These are phyloP conservation scores for Gadopsis bispinosus DNA, from an alignment of 2,797 vertebrate species.

Conservation along the genomic window DNA sequence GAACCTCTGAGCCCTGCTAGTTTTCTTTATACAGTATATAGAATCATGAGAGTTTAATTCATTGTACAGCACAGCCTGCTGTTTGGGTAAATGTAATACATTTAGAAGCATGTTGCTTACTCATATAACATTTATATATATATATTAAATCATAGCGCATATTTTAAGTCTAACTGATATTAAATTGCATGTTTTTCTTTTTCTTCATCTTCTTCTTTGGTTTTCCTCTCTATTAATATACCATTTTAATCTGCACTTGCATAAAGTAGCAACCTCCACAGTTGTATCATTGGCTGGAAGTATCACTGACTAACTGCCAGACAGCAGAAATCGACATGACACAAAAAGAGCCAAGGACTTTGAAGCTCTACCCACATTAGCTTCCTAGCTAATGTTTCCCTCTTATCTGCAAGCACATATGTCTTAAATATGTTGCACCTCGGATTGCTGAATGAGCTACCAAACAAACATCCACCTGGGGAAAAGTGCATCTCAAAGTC, in stretches of 20 bases:
- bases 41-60: neutral
- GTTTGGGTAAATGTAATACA: neutral
- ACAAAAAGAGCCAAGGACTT: constrained; percentile 20
- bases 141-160: neutral
- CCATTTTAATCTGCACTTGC: neutral
- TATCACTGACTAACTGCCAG: constrained; percentile 4
- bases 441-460: constrained; percentile 2
- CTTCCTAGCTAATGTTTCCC: neutral
- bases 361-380: constrained; percentile 4
- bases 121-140: constrained; percentile 2
- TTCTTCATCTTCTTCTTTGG: neutral
- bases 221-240: neutral
- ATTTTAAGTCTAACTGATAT: constrained; percentile 2
- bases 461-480: neutral
- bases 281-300: constrained; percentile 11
- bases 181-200: neutral
- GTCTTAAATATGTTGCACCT: neutral
- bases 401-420: constrained; percentile 25
- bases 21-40: neutral
- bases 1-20: neutral
- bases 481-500: constrained; percentile 2
- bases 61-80: neutral
- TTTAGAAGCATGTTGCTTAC: neutral
- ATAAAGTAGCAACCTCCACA: neutral
- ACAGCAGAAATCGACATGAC: neutral